These are phyloP conservation scores for Anguilla pacifica DNA, from an alignment of 2,797 vertebrate genomes.

Conservation along the genomic window DNA sequence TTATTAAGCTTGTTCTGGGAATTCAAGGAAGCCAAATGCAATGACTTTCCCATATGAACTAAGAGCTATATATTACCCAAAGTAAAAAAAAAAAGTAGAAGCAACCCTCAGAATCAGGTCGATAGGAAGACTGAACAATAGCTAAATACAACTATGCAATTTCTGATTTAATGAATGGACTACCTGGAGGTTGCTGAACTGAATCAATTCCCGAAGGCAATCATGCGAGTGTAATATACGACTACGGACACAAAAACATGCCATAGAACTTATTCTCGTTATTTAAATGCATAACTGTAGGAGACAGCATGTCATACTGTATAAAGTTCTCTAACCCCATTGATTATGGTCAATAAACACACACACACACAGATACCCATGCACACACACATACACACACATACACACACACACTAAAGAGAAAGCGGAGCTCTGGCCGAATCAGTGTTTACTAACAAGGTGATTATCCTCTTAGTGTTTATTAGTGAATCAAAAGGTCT, in stretches of 20 bases:
- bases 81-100: not conserved
- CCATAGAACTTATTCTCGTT: not conserved
- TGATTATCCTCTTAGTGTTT: slow-evolving; percentile 35
- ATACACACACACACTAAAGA: slow-evolving; percentile 3
- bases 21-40: not conserved
- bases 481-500: slow-evolving; percentile 67
- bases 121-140: not conserved
- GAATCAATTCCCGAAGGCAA: not conserved
- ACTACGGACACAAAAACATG: not conserved
- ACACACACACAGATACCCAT: not conserved
- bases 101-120: not conserved
- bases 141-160: not conserved
- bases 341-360: not conserved
- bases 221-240: not conserved
- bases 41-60: not conserved
- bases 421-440: slow-evolving; percentile 21
- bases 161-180: not conserved
- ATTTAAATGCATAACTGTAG: not conserved
- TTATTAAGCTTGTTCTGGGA: not conserved
- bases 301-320: not conserved
- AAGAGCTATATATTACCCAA: not conserved
- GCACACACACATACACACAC: not conserved
- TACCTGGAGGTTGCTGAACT: not conserved
- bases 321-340: not conserved
- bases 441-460: slow-evolving; percentile 38